A percentile compares a stretch with the other conserved stretches of the same genome.
phyloP scores from a whole-genome alignment of 2,888 invertebrate genomes.

The Lasioglossum pauxillum region DNA sequence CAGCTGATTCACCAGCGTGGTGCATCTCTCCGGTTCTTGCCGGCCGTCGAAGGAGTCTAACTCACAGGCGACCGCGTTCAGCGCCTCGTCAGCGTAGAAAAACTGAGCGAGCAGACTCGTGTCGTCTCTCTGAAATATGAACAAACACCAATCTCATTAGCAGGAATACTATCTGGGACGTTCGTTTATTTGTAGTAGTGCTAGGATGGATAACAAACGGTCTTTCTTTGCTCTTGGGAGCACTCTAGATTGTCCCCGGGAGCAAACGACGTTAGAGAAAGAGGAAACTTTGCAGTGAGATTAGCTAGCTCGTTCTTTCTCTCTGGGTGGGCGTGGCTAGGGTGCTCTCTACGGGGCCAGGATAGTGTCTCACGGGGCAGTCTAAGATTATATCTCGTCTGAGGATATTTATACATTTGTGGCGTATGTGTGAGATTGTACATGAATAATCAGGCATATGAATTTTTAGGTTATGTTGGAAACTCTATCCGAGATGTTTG shows the following conservation, averaged over 20 bases:
- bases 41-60: slow-evolving; percentile 99
- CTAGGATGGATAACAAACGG: neutral
- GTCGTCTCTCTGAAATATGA: slow-evolving; percentile 92
- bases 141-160: neutral
- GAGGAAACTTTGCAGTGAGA: neutral
- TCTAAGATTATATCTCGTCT: no score
- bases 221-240: neutral
- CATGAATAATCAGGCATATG: no score
- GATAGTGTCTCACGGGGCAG: no score
- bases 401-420: no score
- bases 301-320: neutral
- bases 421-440: no score
- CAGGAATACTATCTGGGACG: neutral
- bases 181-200: neutral
- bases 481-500: neutral
- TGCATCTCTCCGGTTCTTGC: slow-evolving; percentile 98
- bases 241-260: neutral
- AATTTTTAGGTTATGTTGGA: no score
- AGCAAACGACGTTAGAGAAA: neutral
- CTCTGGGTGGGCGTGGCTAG: no score
- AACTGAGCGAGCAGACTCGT: slow-evolving; percentile 97
- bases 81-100: slow-evolving; percentile 98
- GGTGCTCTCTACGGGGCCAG: no score
- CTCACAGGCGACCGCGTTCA: slow-evolving; percentile 97
- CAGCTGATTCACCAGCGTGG: slow-evolving; percentile 96